These are phyloP conservation scores for Exaiptasia diaphana DNA, from an alignment of 64 coral and sea anemone species.

Conservation along the genomic window DNA sequence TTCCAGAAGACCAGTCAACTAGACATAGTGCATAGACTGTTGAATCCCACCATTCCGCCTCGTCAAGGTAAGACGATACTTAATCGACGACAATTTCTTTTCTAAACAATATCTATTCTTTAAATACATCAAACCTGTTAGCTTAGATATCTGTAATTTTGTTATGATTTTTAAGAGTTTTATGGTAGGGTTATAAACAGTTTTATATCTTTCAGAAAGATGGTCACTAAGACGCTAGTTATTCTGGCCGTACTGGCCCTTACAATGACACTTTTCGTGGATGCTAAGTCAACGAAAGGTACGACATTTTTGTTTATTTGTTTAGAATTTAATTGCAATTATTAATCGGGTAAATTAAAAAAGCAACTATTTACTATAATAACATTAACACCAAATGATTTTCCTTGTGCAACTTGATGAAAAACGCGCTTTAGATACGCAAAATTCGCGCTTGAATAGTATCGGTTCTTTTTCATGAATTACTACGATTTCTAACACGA, in stretches of 20 bases:
- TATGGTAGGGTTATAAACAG: background rate
- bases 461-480: background rate
- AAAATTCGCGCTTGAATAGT: background rate
- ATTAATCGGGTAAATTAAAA: background rate
- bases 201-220: background rate
- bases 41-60: background rate
- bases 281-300: constrained; percentile 31
- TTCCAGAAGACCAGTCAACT: constrained; percentile 24
- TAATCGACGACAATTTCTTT: background rate
- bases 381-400: too few species aligned
- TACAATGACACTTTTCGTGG: background rate
- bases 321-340: background rate
- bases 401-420: background rate
- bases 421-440: background rate
- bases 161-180: background rate
- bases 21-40: background rate
- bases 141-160: background rate
- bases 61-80: background rate
- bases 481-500: background rate
- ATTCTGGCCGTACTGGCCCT: background rate
- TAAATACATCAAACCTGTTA: background rate
- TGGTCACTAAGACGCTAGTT: constrained; percentile 1
- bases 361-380: background rate
- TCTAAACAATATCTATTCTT: background rate
- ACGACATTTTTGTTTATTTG: background rate